Conservation (phyloP, 2,888 invertebrate genomes). For the Tinea semifulvella region DNA sequence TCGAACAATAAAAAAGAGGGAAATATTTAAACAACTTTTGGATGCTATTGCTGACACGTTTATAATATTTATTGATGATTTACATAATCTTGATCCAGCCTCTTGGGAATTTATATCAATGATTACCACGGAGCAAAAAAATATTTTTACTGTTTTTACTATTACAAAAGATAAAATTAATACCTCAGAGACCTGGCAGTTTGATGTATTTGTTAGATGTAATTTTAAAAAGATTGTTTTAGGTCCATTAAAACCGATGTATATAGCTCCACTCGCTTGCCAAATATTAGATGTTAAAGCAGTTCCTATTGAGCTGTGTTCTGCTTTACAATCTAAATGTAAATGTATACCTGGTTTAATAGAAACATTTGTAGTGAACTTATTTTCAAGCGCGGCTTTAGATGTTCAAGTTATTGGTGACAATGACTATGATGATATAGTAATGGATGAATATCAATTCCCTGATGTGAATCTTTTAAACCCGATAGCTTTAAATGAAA, state of each 20-base stretch:
- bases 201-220: conserved; percentile 43
- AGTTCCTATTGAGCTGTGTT: conserved; percentile 59
- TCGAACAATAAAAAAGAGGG: conserved; percentile 43
- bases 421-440: conserved; percentile 30
- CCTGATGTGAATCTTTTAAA: conserved; percentile 36
- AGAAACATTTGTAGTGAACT: conserved; percentile 57
- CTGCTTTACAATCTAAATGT: conserved; percentile 49
- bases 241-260: conserved; percentile 38
- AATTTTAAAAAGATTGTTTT: conserved; percentile 51
- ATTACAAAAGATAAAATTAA: conserved; percentile 47
- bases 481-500: conserved; percentile 39
- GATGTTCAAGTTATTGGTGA: conserved; percentile 37
- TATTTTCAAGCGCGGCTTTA: conserved; percentile 55
- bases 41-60: conserved; percentile 31
- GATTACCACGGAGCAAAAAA: conserved; percentile 31
- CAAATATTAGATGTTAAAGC: conserved; percentile 68
- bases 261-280: conserved; percentile 63
- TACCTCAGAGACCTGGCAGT: conserved; percentile 45
- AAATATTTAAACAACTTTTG: conserved; percentile 44
- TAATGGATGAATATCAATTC: conserved; percentile 41
- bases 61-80: conserved; percentile 56
- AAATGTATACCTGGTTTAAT: conserved; percentile 61
- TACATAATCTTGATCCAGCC: conserved; percentile 52
- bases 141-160: conserved; percentile 40
- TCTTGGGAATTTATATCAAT: conserved; percentile 52